These are phyloP conservation scores for Drosophila guanche DNA, from an alignment of 1,140 invertebrate species.

Conservation along the genomic window DNA sequence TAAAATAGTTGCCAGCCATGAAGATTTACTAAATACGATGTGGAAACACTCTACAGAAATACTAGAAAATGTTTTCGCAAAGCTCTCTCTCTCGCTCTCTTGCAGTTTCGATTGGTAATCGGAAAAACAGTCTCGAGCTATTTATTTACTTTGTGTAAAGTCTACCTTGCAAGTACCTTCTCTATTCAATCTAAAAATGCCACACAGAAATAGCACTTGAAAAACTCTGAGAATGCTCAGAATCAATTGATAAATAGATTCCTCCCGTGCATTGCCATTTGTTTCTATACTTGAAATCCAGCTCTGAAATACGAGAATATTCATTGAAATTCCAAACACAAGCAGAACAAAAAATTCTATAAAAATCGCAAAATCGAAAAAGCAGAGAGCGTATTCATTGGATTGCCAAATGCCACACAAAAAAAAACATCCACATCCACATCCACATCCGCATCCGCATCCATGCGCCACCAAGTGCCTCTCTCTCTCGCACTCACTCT, in stretches of 20 bases:
- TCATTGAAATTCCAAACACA: slow-evolving; percentile 60
- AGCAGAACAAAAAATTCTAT: slow-evolving; percentile 32
- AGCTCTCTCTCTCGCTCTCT: too few relatives aligned
- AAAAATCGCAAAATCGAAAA: slow-evolving; percentile 42
- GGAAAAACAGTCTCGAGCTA: too few relatives aligned
- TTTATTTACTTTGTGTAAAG: too few relatives aligned
- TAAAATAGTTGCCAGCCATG: background rate
- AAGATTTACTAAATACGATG: background rate
- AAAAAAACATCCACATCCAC: too few relatives aligned
- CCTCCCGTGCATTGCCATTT: background rate
- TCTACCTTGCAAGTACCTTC: too few relatives aligned
- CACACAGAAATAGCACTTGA: slow-evolving; percentile 11
- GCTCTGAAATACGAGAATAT: slow-evolving; percentile 15
- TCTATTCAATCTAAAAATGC: too few relatives aligned
- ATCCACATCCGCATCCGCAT: too few relatives aligned
- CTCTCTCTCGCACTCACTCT: slow-evolving; percentile 9
- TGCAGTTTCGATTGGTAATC: too few relatives aligned
- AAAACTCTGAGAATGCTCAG: slow-evolving; percentile 13
- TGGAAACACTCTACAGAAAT: slow-evolving; percentile 6
- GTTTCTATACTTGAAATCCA: background rate
- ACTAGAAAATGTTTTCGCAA: slow-evolving; percentile 4
- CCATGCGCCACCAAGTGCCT: too few relatives aligned
- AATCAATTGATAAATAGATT: slow-evolving; percentile 11
- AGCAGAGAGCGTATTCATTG: background rate
- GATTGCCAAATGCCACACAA: too few relatives aligned